Percentiles rank a stretch among this genome's conserved stretches.
Evolutionary conservation across 92 coral and sea anemone genomes (phyloP).

Genomic region (Porites divaricata): DNA sequence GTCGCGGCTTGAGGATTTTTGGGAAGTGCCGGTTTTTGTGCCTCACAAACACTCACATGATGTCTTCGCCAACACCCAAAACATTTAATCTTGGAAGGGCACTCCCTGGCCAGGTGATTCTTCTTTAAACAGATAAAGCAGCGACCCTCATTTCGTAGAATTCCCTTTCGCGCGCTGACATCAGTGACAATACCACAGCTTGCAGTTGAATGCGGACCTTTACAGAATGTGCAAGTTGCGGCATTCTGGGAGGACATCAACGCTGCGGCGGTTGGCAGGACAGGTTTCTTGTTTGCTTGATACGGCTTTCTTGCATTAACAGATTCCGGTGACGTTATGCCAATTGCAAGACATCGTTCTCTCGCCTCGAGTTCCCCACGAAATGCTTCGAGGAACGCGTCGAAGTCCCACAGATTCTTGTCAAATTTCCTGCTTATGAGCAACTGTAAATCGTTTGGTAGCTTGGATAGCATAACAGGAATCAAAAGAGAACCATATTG

Average conservation of each 20-base stretch:
- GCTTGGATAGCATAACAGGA: slow-evolving; percentile 42
- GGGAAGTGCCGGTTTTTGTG: background rate
- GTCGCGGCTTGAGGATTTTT: background rate
- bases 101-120: slow-evolving; percentile 44
- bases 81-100: slow-evolving; percentile 42
- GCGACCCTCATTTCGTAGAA: slow-evolving; percentile 34
- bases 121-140: slow-evolving; percentile 52
- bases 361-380: slow-evolving; percentile 48
- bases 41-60: background rate
- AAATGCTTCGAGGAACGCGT: slow-evolving; percentile 29
- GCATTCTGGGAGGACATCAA: slow-evolving; percentile 4
- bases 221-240: slow-evolving; percentile 33
- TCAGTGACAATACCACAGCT: slow-evolving; percentile 45
- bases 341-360: slow-evolving; percentile 40
- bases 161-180: slow-evolving; percentile 23
- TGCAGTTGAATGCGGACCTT: slow-evolving; percentile 30
- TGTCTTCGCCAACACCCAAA: slow-evolving; percentile 27
- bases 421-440: slow-evolving; percentile 50
- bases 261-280: slow-evolving; percentile 15
- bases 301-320: background rate
- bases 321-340: slow-evolving; percentile 6
- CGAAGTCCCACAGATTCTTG: slow-evolving; percentile 38
- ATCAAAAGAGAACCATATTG: slow-evolving; percentile 54
- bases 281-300: background rate
- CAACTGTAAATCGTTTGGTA: slow-evolving; percentile 44